Conservation (phyloP, 2,113 vertebrate genomes). For the Otocyon megalotis region DNA sequence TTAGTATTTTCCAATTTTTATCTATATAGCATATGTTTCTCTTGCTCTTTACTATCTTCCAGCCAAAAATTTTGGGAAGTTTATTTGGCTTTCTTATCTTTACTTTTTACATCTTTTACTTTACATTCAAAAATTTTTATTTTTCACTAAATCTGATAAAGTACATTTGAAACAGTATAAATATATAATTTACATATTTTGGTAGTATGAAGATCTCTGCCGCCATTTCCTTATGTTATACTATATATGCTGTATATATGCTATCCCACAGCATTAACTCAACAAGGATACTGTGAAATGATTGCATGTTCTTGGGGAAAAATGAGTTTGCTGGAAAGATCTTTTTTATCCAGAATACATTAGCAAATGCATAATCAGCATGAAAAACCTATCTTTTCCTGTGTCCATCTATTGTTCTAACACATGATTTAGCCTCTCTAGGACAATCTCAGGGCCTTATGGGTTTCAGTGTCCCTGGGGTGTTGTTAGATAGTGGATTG, state of each 20-base stretch:
- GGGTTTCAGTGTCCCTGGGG: not conserved
- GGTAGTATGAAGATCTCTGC: not conserved
- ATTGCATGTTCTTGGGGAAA: not conserved
- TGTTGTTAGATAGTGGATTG: too few species aligned
- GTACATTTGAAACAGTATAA: not conserved
- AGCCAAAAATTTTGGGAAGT: slow-evolving; percentile 51
- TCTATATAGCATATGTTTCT: not conserved
- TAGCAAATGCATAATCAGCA: not conserved
- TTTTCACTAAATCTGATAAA: slow-evolving; percentile 15
- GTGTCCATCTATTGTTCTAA: not conserved
- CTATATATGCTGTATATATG: accelerated
- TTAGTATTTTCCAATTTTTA: slow-evolving; percentile 49
- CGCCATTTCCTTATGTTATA: not conserved
- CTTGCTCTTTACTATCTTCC: not conserved
- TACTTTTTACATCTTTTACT: slow-evolving; percentile 42
- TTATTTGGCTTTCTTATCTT: slow-evolving; percentile 64
- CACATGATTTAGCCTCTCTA: not conserved
- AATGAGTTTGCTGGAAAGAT: not conserved
- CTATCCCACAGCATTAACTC: not conserved
- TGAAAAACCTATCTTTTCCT: not conserved
- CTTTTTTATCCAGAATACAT: not conserved
- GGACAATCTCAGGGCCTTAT: not conserved
- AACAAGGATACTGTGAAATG: not conserved
- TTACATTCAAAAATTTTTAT: slow-evolving; percentile 40
- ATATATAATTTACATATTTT: not conserved